Conservation (phyloP, 1,140 invertebrate species). For the Potamilus streckersoni region DNA sequence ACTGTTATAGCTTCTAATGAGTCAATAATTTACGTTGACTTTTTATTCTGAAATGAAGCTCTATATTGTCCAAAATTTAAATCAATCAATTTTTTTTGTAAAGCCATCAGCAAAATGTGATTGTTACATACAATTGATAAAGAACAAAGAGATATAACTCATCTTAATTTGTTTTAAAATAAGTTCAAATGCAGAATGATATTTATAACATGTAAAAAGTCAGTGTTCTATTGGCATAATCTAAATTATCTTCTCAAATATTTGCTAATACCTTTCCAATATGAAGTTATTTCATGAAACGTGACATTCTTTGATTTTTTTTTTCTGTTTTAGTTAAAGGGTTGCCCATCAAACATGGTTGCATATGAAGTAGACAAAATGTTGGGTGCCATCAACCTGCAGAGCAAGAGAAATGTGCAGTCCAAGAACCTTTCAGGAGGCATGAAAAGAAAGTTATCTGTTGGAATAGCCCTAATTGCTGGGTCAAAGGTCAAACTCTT, state of each 20-base stretch:
- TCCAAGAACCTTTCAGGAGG: constrained; percentile 75
- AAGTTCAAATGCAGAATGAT: neutral
- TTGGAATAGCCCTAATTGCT: constrained; percentile 71
- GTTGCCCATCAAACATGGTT: constrained; percentile 72
- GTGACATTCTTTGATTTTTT: neutral
- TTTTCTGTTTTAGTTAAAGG: constrained; percentile 72
- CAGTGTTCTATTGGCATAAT: neutral
- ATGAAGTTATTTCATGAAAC: neutral
- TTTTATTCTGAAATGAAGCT: too few relatives aligned
- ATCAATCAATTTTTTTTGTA: too few relatives aligned
- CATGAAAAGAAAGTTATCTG: constrained; percentile 70
- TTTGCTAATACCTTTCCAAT: neutral
- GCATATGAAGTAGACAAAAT: constrained; percentile 68
- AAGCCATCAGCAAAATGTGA: too few relatives aligned
- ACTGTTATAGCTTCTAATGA: too few relatives aligned
- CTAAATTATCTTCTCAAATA: neutral
- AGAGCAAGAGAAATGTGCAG: constrained; percentile 75
- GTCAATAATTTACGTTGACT: too few relatives aligned
- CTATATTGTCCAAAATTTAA: too few relatives aligned
- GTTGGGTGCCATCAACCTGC: constrained; percentile 71
- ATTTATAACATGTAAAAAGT: neutral
- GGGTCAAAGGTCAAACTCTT: constrained; percentile 62
- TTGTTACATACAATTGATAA: too few relatives aligned
- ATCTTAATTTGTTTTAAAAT: too few relatives aligned
- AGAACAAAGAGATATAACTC: too few relatives aligned